Percentiles rank a stretch among this genome's conserved stretches.
Evolutionary conservation across 2,888 invertebrate genomes (phyloP).

Genomic region (Phragmatobia fuliginosa): DNA sequence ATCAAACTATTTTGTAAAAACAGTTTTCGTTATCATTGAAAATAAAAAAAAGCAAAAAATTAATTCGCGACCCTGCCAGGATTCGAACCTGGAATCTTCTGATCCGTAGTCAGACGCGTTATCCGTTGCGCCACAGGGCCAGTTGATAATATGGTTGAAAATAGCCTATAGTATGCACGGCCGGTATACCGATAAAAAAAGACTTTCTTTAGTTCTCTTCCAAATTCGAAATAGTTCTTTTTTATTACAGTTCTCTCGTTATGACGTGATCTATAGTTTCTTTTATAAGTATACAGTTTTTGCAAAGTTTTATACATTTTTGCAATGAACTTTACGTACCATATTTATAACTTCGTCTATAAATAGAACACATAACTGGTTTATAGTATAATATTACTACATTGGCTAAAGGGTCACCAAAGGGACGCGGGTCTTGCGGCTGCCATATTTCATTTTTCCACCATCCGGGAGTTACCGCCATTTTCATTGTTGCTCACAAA

Average conservation of each 20-base stretch:
- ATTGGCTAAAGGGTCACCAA: constrained; percentile 34
- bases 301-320: constrained; percentile 44
- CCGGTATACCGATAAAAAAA: background rate
- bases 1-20: background rate
- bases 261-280: background rate
- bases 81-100: constrained; percentile 90
- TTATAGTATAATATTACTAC: constrained; percentile 37
- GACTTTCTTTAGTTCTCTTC: background rate
- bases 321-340: constrained; percentile 47
- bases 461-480: constrained; percentile 66
- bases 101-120: constrained; percentile 91
- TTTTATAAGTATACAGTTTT: background rate
- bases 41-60: constrained; percentile 41
- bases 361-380: constrained; percentile 41
- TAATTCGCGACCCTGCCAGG: constrained; percentile 85
- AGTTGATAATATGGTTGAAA: background rate
- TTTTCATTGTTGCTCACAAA: constrained; percentile 67
- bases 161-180: constrained; percentile 34
- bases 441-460: constrained; percentile 75
- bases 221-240: no score
- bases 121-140: constrained; percentile 89
- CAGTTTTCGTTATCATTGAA: background rate
- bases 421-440: constrained; percentile 59
- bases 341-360: constrained; percentile 43
- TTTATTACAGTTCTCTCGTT: background rate